Base-by-base conservation (phyloP, 2,113 vertebrate genomes). In the Cygnus buccinator region DNA sequence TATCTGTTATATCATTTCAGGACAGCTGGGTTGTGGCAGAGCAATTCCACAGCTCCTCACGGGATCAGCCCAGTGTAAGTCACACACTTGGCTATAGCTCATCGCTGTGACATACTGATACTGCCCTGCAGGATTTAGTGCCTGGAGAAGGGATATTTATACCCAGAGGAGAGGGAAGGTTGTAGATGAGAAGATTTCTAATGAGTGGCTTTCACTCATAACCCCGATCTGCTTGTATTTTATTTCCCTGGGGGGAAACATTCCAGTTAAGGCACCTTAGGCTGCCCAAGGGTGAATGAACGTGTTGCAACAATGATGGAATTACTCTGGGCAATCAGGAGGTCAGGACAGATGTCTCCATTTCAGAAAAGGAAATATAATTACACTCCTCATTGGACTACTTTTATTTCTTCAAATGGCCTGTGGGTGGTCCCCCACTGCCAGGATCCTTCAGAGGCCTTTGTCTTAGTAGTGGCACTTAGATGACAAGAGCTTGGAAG, bases 181-280 rank as follows among this genome's bases (percentile, higher is more conserved):
- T 92, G 66, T 46, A 72, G 88, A 54, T 59, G 48, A 71, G 61
- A 52, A 85, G 39, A 18, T 72, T 95, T 91, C 29, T 79, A n/a
- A 55, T 0, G 3, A 18, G 7, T 29, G 35, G 63, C 20, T 59
- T 91, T 71, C 29, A 31, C 26, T 84, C 33, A 62, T 46, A 63
- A 29, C 31, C 11, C 41, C 5, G 50, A 13, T 4, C 23, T 1
- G 0, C 26, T 65, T 74, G 55, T 25, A 59, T 74, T 84, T 75
- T 21, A 23, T 54, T 19, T 22, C 35, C 13, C 29, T 55, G n/a
- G 3, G 6, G 46, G 29, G 43, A 88, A 84, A 54, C 13, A 13
- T 52, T 78, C 39, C 4, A 4, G 16, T 21, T 46, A 59, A 80
- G 52, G 70, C 57, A 65, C 15, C 8, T 77, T 37, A 52, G 72